Evolutionary conservation across 2,113 vertebrate species (phyloP).

Genomic region (Sminthopsis crassicaudata): DNA sequence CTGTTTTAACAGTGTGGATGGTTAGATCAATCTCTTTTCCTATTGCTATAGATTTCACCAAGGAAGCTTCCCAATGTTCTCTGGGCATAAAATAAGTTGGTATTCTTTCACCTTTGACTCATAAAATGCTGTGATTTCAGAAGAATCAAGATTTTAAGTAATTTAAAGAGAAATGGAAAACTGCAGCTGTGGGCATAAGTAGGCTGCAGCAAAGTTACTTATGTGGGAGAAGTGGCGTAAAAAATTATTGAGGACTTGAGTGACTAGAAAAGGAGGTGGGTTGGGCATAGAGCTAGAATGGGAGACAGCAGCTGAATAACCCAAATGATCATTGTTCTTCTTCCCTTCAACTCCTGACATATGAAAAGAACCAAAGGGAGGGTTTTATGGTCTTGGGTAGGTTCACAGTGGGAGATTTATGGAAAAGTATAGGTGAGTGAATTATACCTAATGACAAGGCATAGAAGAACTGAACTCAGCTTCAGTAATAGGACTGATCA

Average conservation of each 20-base stretch:
- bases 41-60: not conserved
- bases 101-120: not conserved
- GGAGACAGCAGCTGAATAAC: not conserved
- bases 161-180: not conserved
- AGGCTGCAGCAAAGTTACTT: not conserved
- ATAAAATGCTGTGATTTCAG: not conserved
- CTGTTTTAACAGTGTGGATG: not conserved
- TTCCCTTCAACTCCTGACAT: not conserved
- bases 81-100: not conserved
- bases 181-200: not conserved
- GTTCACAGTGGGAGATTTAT: not conserved
- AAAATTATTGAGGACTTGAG: not conserved
- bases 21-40: not conserved
- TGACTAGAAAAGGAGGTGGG: not conserved
- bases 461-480: not conserved
- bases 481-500: not conserved
- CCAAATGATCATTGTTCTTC: not conserved
- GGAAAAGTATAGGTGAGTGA: not conserved
- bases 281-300: not conserved
- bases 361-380: not conserved
- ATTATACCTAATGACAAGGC: not conserved
- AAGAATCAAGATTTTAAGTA: not conserved
- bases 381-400: not conserved
- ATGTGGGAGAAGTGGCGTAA: slow-evolving; percentile 1
- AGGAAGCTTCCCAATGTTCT: not conserved